These are phyloP conservation scores for Lutjanus erythropterus DNA, from an alignment of 2,113 vertebrate genomes.

Conservation along the genomic window DNA sequence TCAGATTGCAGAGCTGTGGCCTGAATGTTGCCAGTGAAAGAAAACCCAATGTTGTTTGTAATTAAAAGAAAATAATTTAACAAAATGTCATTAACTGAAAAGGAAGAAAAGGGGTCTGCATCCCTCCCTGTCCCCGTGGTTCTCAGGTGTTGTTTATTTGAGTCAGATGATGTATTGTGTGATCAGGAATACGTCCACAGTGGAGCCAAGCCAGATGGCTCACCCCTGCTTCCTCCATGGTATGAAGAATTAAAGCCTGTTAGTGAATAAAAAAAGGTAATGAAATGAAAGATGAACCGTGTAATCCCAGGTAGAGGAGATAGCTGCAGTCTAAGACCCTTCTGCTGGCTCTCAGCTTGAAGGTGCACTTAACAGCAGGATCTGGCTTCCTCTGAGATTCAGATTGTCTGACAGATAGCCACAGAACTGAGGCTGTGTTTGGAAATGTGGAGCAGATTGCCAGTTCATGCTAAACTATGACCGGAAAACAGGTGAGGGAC, in stretches of 20 bases:
- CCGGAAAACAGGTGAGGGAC: conserved; percentile 29
- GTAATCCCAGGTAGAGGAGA: conserved; percentile 28
- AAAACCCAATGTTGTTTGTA: conserved; percentile 9
- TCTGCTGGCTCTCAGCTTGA: conserved; percentile 48
- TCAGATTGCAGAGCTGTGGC: conserved; percentile 41
- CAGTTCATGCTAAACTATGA: conserved; percentile 12
- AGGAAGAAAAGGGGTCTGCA: neutral
- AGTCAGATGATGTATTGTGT: conserved; percentile 45
- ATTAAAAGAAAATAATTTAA: conserved; percentile 31
- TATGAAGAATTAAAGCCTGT: conserved; percentile 50
- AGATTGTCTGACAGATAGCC: conserved; percentile 42
- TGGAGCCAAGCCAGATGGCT: conserved; percentile 66
- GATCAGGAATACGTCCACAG: conserved; percentile 48
- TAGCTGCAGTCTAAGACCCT: conserved; percentile 37
- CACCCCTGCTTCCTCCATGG: conserved; percentile 49
- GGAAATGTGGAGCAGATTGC: conserved; percentile 30
- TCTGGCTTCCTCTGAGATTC: conserved; percentile 46
- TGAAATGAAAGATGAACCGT: conserved; percentile 47
- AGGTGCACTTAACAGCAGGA: conserved; percentile 54
- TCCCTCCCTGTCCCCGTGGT: conserved; percentile 16
- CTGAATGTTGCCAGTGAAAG: conserved; percentile 6
- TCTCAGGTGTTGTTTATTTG: conserved; percentile 66
- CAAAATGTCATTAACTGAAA: conserved; percentile 21
- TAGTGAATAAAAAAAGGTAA: conserved; percentile 40
- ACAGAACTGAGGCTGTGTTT: conserved; percentile 30